Evolutionary conservation across 1,140 invertebrate species (phyloP).

Genomic region (Marisa cornuarietis): DNA sequence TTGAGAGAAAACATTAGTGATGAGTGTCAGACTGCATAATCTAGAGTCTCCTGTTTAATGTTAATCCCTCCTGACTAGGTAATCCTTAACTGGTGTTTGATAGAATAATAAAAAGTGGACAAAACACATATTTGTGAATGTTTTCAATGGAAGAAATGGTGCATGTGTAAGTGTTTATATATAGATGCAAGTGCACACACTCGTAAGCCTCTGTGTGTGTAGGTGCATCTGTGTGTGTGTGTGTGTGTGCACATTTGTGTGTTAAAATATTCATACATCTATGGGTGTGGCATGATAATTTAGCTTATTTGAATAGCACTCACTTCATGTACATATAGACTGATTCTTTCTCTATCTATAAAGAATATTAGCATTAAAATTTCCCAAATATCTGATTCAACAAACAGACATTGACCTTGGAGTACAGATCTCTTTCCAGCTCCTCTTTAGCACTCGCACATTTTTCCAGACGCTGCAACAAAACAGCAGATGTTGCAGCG

Average conservation of each 20-base stretch:
- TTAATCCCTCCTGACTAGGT: too few relatives aligned
- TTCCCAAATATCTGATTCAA: background rate
- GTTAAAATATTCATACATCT: too few relatives aligned
- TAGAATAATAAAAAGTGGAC: background rate
- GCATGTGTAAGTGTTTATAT: background rate
- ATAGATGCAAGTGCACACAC: background rate
- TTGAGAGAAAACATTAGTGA: too few relatives aligned
- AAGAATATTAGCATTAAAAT: background rate
- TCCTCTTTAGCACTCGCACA: conserved; percentile 60
- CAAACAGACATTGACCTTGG: conserved; percentile 43
- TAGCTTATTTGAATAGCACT: too few relatives aligned
- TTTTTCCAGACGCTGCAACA: conserved; percentile 56
- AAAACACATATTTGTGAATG: background rate
- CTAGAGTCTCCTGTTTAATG: background rate
- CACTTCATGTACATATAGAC: too few relatives aligned
- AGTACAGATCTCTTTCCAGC: conserved; percentile 55
- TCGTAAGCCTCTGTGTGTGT: too few relatives aligned
- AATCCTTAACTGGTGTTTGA: background rate
- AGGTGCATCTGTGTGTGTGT: too few relatives aligned
- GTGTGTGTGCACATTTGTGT: too few relatives aligned
- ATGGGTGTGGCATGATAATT: too few relatives aligned
- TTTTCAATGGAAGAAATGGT: background rate
- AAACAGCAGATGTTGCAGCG: conserved; percentile 7
- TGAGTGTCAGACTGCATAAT: too few relatives aligned
- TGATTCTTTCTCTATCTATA: background rate